Evolutionary conservation across 2,113 vertebrate species (phyloP).

Genomic region (Anolis sagrei): DNA sequence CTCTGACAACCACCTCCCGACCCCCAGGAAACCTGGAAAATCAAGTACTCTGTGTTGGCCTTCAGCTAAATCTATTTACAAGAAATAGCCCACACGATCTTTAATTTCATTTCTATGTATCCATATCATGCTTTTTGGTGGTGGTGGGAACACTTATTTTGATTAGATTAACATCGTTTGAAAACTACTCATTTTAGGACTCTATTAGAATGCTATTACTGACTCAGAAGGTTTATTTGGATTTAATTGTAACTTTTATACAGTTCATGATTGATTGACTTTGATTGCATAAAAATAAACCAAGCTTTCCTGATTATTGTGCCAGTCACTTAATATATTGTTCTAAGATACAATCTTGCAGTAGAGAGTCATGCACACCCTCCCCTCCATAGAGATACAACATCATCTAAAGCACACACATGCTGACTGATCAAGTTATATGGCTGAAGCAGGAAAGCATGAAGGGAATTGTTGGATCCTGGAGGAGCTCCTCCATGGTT

Average conservation of each 20-base stretch:
- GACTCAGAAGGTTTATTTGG: not conserved
- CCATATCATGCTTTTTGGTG: not conserved
- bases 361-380: not conserved
- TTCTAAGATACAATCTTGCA: not conserved
- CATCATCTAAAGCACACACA: not conserved
- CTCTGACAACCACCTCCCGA: no score
- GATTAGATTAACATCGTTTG: not conserved
- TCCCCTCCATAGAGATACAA: not conserved
- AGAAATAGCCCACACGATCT: not conserved
- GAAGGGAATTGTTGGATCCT: not conserved
- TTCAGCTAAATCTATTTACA: not conserved
- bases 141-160: not conserved
- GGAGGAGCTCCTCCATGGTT: not conserved
- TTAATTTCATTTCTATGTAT: not conserved
- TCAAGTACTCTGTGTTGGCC: not conserved
- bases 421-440: not conserved
- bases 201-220: not conserved
- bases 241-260: not conserved
- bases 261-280: not conserved
- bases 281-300: slow-evolving; percentile 11
- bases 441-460: not conserved
- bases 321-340: not conserved
- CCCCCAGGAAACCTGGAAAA: not conserved
- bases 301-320: not conserved
- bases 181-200: not conserved